A percentile compares a stretch with the other conserved stretches of the same genome.
Conservation (phyloP, 30 jellyfish, hydroid and myxozoan genomes). For the Mastigias papua region DNA sequence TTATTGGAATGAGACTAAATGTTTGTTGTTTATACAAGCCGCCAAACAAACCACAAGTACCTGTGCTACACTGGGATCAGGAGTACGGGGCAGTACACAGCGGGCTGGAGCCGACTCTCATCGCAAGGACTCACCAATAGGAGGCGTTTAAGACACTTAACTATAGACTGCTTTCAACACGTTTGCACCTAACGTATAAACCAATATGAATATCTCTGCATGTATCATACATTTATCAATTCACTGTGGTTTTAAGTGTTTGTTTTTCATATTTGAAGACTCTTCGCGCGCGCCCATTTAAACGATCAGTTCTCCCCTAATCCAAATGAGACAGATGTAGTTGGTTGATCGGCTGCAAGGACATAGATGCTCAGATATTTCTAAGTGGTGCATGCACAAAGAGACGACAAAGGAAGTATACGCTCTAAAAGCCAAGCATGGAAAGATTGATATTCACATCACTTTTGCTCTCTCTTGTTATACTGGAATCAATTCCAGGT, state of each 20-base stretch:
- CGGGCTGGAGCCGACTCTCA: conserved; percentile 36
- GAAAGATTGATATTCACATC: not conserved
- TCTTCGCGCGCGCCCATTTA: not conserved
- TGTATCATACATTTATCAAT: conserved; percentile 57
- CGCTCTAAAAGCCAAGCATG: not conserved
- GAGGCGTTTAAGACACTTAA: conserved; percentile 86
- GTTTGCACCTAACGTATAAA: conserved; percentile 61
- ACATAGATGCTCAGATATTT: not conserved
- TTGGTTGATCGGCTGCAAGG: not conserved
- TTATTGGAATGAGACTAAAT: too few relatives aligned
- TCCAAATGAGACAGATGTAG: not conserved
- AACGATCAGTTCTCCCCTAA: not conserved
- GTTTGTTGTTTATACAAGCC: too few relatives aligned
- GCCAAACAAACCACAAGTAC: too few relatives aligned
- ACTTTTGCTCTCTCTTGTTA: not conserved
- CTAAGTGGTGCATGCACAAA: not conserved
- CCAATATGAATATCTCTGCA: conserved; percentile 60
- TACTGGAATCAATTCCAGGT: not conserved
- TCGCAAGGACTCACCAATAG: conserved; percentile 68
- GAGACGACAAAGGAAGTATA: not conserved
- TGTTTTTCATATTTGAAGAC: conserved; percentile 51
- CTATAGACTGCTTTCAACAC: conserved; percentile 81
- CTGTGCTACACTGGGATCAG: too few relatives aligned
- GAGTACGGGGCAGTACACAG: not conserved
- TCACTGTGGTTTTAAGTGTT: conserved; percentile 67